Evolutionary conservation across 2,888 invertebrate genomes (phyloP), one percentile per base, ranked within the genome.

Genomic region (Petrolisthes manimaculis): DNA sequence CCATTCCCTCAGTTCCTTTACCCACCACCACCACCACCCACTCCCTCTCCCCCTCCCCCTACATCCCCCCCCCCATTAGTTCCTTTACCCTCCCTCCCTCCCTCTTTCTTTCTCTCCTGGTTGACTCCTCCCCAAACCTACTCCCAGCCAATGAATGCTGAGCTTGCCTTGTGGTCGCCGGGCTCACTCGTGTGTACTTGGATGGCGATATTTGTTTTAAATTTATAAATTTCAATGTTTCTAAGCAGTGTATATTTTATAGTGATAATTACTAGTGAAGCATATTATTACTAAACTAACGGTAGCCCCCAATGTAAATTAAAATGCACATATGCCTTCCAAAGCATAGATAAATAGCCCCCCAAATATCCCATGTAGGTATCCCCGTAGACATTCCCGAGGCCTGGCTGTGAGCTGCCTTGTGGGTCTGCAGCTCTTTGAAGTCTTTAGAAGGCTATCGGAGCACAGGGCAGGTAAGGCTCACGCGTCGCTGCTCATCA

Each of bases 391-490:
- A 61, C 12, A 61, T 18, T 18, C 61, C 61, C 61, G 61, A 61
- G 61, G 61, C 61, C 61, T 9, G 61, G 61, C 18, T 61, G 61
- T 61, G 61, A 18, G 61, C 61, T 61, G 12, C 12, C 55, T 75
- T 83, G 71, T 51, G 51, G 14, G 51, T 21, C 55, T 55, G 55
- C 54, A 18, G 83, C 74, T 83, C 83, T 54, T 53, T 53, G 69
- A 18, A 61, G 18, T 53, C 77, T 77, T 21, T 77, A 77, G 84
- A 74, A 55, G 67, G 77, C 84, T 14, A 77, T 56, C 84, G 4
- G 75, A 61, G 84, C 71, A 61, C 18, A n/a, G 56, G 12, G 24
- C 75, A 84, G 84, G 84, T 84, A 84, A 84, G 84, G 77, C 14
- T 9, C 24, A 14, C 56, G 55, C 61, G 21, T 6, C 51, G n/a